phyloP scores from a whole-genome alignment of 2,797 vertebrate genomes.

The Gadopsis bispinosus region DNA sequence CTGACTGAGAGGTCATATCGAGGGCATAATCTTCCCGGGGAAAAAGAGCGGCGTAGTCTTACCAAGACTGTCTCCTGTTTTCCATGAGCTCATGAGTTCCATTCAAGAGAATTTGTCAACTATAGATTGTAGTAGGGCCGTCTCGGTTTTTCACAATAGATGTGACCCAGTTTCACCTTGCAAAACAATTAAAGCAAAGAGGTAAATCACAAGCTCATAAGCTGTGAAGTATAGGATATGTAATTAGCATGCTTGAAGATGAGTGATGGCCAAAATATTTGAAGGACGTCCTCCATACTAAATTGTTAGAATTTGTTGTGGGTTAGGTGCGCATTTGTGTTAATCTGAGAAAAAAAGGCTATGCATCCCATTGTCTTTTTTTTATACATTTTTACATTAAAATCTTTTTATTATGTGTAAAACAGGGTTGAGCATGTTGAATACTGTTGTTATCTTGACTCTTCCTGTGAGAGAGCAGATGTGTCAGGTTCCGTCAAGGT shows the following conservation, averaged over 20 bases:
- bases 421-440: neutral
- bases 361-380: neutral
- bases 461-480: neutral
- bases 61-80: neutral
- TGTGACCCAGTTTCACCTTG: constrained; percentile 12
- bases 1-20: neutral
- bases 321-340: neutral
- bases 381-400: neutral
- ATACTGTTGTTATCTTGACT: neutral
- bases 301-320: neutral
- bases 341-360: neutral
- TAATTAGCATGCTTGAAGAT: constrained; percentile 1
- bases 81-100: neutral
- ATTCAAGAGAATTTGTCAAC: constrained; percentile 12
- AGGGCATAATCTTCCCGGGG: neutral
- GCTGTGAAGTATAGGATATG: neutral
- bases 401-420: neutral
- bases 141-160: neutral
- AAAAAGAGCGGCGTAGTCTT: neutral
- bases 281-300: neutral
- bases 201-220: neutral
- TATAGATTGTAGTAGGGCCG: neutral
- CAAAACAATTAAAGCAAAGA: neutral
- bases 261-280: neutral
- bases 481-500: constrained; percentile 5